Conservation (phyloP, 2,888 invertebrate genomes). For the Orthosia gothica region DNA sequence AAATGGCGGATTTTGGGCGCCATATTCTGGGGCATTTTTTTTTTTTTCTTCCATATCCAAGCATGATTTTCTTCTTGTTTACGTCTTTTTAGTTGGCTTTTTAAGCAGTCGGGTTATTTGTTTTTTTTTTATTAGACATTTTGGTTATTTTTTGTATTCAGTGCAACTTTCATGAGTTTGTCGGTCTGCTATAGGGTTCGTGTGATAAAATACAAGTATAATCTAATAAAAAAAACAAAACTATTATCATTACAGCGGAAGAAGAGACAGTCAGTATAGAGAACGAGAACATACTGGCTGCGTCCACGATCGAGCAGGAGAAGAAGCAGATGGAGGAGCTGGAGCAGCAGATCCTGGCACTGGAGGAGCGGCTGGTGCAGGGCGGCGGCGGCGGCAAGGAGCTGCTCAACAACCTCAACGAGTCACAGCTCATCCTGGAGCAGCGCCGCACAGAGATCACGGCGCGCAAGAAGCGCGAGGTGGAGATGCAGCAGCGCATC, state of each 20-base stretch:
- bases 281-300: slow-evolving; percentile 87
- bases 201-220: no score
- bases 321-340: slow-evolving; percentile 94
- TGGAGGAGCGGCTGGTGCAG: slow-evolving; percentile 98
- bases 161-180: no score
- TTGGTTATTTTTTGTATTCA: no score
- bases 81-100: no score
- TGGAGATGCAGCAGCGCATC: slow-evolving; percentile 98
- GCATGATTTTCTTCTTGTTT: no score
- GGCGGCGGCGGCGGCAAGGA: slow-evolving; percentile 95
- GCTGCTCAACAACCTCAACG: slow-evolving; percentile 98
- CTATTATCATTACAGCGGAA: slow-evolving; percentile 73
- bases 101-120: no score
- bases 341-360: slow-evolving; percentile 94
- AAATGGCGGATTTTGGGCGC: no score
- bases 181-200: no score
- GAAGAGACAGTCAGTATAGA: slow-evolving; percentile 88
- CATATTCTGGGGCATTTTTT: no score
- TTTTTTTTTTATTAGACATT: no score
- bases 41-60: no score
- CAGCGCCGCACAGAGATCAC: slow-evolving; percentile 96
- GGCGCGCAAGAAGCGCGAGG: slow-evolving; percentile 96
- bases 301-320: slow-evolving; percentile 93
- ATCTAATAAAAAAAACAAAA: no score
- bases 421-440: slow-evolving; percentile 97